These are phyloP conservation scores for Spheniscus mendiculus DNA, from an alignment of 2,113 vertebrate species.

Conservation along the genomic window DNA sequence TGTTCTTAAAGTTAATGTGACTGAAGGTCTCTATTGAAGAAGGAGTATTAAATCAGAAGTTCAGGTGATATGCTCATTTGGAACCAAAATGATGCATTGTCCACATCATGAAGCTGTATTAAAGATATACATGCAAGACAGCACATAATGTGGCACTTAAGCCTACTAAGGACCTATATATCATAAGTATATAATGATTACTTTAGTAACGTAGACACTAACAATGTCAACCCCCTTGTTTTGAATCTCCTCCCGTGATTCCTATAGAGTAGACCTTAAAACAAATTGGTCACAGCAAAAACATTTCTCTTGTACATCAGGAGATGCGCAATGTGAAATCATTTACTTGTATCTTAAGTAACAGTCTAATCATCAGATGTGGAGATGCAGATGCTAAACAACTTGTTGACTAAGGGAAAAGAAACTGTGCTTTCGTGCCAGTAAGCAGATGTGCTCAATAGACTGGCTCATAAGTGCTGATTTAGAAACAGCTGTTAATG, in stretches of 20 bases:
- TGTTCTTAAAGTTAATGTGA: not conserved
- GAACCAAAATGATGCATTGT: not conserved
- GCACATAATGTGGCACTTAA: not conserved
- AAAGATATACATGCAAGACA: not conserved
- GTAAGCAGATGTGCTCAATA: slow-evolving; percentile 76
- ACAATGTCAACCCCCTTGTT: slow-evolving; percentile 40
- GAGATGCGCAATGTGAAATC: slow-evolving; percentile 34
- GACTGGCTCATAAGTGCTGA: slow-evolving; percentile 62
- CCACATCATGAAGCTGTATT: not conserved
- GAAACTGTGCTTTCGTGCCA: slow-evolving; percentile 70
- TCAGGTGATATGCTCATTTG: not conserved
- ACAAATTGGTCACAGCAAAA: slow-evolving; percentile 62
- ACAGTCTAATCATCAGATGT: slow-evolving; percentile 81
- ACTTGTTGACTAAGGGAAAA: slow-evolving; percentile 79
- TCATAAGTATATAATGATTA: not conserved
- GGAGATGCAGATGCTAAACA: slow-evolving; percentile 77
- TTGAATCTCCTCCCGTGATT: slow-evolving; percentile 63
- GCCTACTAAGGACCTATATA: not conserved
- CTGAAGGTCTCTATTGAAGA: not conserved
- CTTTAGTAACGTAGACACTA: not conserved
- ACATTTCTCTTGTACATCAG: slow-evolving; percentile 18
- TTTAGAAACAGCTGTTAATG: slow-evolving; percentile 71
- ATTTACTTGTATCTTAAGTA: slow-evolving; percentile 73
- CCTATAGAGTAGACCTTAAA: slow-evolving; percentile 61
- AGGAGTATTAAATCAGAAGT: not conserved